These are phyloP conservation scores for Chiridota heheva DNA, from an alignment of 35 echinoderm and acorn worm genomes.

Conservation along the genomic window DNA sequence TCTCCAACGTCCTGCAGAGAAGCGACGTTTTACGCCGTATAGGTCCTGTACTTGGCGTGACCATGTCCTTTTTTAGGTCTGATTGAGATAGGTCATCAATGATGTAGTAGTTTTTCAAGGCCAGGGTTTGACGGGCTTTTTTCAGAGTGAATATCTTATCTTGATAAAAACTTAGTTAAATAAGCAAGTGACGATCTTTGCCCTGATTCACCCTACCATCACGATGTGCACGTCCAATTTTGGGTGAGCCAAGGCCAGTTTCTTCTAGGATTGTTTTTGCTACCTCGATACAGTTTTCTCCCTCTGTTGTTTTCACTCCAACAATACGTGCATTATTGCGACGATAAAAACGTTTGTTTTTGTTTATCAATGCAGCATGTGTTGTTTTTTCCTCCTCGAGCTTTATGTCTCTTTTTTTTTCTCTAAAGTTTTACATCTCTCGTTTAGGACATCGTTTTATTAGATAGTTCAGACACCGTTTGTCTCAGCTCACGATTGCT, in stretches of 20 bases:
- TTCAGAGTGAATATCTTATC: too few relatives aligned
- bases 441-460: background rate
- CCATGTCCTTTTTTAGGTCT: too few relatives aligned
- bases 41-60: too few relatives aligned
- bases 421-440: conserved; percentile 1
- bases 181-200: too few relatives aligned
- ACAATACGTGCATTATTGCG: background rate
- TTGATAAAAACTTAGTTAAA: too few relatives aligned
- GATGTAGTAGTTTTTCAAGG: too few relatives aligned
- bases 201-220: background rate
- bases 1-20: too few relatives aligned
- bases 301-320: background rate
- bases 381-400: background rate
- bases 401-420: background rate
- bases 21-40: too few relatives aligned
- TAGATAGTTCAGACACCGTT: background rate
- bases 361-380: background rate
- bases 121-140: too few relatives aligned
- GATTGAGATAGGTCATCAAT: too few relatives aligned
- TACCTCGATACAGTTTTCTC: background rate
- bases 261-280: background rate
- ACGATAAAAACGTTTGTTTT: background rate
- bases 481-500: background rate
- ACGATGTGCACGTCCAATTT: background rate
- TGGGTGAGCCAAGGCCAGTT: background rate